Evolutionary conservation across 2,113 vertebrate species (phyloP).

Genomic region (Eleginops maclovinus): DNA sequence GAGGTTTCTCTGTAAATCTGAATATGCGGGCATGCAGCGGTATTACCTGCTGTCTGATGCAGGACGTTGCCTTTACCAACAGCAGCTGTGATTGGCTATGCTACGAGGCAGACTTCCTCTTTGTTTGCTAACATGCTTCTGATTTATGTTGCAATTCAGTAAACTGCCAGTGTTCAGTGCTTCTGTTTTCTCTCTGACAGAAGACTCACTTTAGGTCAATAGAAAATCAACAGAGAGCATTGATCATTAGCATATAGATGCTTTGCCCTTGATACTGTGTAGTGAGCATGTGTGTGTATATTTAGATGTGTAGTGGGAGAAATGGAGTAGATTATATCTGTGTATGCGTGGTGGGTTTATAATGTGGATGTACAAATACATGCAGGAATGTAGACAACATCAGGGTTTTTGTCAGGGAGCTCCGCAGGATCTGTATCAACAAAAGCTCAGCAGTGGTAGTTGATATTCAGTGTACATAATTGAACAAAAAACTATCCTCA

Average conservation of each 20-base stretch:
- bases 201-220: conserved; percentile 77
- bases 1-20: neutral
- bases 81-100: conserved; percentile 33
- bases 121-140: conserved; percentile 61
- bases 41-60: conserved; percentile 36
- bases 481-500: conserved; percentile 52
- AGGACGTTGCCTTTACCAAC: conserved; percentile 10
- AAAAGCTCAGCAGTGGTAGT: conserved; percentile 44
- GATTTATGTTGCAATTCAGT: conserved; percentile 75
- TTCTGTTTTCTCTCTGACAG: conserved; percentile 70
- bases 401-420: neutral
- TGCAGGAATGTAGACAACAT: conserved; percentile 21
- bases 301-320: conserved; percentile 29
- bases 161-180: conserved; percentile 69
- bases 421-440: conserved; percentile 6
- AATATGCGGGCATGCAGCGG: conserved; percentile 6
- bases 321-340: conserved; percentile 12
- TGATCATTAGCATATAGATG: conserved; percentile 85
- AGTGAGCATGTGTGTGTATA: conserved; percentile 32
- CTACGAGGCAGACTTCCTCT: conserved; percentile 28
- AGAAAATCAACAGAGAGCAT: conserved; percentile 75
- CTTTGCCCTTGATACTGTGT: conserved; percentile 52
- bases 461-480: conserved; percentile 58
- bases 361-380: conserved; percentile 12
- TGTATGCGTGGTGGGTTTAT: conserved; percentile 19